phyloP scores from a whole-genome alignment of 1,140 invertebrate genomes.

The Eupristina koningsbergeri region DNA sequence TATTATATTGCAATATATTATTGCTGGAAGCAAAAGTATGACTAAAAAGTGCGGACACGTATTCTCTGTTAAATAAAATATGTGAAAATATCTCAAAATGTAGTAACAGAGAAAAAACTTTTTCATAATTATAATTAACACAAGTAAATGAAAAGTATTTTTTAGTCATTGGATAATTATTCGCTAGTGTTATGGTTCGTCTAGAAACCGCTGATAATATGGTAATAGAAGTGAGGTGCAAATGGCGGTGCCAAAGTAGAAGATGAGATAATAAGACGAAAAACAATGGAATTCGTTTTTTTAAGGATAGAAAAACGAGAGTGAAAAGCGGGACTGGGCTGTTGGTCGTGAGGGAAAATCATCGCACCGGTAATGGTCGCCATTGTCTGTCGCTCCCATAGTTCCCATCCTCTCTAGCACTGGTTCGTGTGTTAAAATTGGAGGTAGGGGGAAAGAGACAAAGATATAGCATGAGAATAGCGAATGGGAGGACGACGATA shows the following conservation, averaged over 20 bases:
- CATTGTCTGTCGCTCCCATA: constrained; percentile 44
- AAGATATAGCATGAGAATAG: not conserved
- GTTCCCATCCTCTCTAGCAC: not conserved
- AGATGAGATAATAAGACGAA: constrained; percentile 37
- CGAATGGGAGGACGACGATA: not conserved
- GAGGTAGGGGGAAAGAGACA: not conserved
- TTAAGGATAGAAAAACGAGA: constrained; percentile 10
- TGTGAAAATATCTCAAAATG: too few species aligned
- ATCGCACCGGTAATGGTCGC: constrained; percentile 44
- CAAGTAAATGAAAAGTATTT: not conserved
- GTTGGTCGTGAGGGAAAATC: constrained; percentile 36
- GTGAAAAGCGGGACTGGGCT: too few species aligned
- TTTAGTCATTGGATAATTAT: not conserved
- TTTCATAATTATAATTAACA: not conserved
- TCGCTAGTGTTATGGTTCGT: not conserved
- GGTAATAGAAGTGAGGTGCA: not conserved
- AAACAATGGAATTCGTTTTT: constrained; percentile 39
- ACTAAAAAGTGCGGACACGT: too few species aligned
- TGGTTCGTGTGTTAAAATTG: constrained; percentile 19
- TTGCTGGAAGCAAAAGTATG: too few species aligned
- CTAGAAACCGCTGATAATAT: constrained; percentile 1
- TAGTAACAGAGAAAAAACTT: not conserved
- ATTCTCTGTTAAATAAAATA: too few species aligned
- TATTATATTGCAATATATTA: too few species aligned
- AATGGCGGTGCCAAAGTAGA: constrained; percentile 21